Evolutionary conservation across 2,797 vertebrate species (phyloP).

Genomic region (Oreortyx pictus): DNA sequence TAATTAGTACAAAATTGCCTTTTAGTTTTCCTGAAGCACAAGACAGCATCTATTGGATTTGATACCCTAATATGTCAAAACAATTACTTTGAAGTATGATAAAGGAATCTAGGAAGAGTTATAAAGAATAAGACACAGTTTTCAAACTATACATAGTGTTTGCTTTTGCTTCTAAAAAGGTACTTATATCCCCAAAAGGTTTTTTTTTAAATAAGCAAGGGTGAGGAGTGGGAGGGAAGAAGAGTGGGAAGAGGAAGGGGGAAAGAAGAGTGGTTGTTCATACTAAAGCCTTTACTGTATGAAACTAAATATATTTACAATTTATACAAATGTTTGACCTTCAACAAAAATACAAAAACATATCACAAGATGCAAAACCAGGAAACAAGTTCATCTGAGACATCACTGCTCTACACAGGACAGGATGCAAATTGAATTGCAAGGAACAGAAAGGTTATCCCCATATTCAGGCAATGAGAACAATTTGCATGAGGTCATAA

Average conservation of each 20-base stretch:
- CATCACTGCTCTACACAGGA: constrained; percentile 78
- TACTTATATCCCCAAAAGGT: constrained; percentile 61
- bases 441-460: constrained; percentile 76
- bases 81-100: constrained; percentile 48
- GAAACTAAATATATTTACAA: constrained; percentile 95
- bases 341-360: constrained; percentile 85
- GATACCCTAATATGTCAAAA: constrained; percentile 44
- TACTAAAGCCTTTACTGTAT: constrained; percentile 95
- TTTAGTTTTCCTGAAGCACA: constrained; percentile 63
- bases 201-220: constrained; percentile 64
- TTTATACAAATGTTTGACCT: constrained; percentile 93
- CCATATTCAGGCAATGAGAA: constrained; percentile 75
- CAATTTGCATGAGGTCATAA: constrained; percentile 70
- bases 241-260: constrained; percentile 55
- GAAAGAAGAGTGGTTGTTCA: constrained; percentile 84
- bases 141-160: constrained; percentile 69
- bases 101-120: constrained; percentile 55
- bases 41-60: constrained; percentile 60
- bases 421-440: constrained; percentile 71
- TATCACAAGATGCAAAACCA: constrained; percentile 83
- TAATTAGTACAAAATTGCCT: constrained; percentile 70
- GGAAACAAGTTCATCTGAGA: constrained; percentile 80
- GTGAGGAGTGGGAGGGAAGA: constrained; percentile 43
- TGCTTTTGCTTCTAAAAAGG: constrained; percentile 63
- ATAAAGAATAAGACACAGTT: constrained; percentile 69